These are phyloP conservation scores for Scrobipalpa atriplicella DNA, from an alignment of 2,888 invertebrate species.

Conservation along the genomic window DNA sequence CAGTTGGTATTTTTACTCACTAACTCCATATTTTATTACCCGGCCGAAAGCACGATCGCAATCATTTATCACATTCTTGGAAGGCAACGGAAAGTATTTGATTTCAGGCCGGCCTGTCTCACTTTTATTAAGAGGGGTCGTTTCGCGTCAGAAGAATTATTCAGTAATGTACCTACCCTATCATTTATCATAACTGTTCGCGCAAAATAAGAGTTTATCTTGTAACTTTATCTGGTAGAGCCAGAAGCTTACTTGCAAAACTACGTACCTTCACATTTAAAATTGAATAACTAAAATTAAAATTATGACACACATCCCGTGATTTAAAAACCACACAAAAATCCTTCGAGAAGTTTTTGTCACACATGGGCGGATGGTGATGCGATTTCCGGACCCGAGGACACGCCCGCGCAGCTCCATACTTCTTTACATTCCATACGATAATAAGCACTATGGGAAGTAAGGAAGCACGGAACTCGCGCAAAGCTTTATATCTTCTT, in stretches of 20 bases:
- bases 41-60: conserved; percentile 31
- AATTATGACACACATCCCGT: conserved; percentile 42
- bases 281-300: conserved; percentile 26
- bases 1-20: conserved; percentile 52
- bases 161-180: conserved; percentile 23
- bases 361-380: conserved; percentile 53
- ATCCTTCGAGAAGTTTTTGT: conserved; percentile 45
- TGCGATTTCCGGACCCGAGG: conserved; percentile 57
- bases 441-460: conserved; percentile 93
- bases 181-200: conserved; percentile 22
- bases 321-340: conserved; percentile 44
- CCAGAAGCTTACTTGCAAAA: neutral
- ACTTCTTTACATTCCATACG: conserved; percentile 99
- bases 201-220: conserved; percentile 31
- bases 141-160: conserved; percentile 14
- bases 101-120: conserved; percentile 31
- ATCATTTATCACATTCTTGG: conserved; percentile 34
- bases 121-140: conserved; percentile 28
- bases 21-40: conserved; percentile 33
- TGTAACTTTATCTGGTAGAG: neutral
- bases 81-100: conserved; percentile 33
- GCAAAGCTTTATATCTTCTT: conserved; percentile 76
- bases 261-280: neutral
- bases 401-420: conserved; percentile 88
- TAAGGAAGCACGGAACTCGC: conserved; percentile 97